These are phyloP conservation scores for Cybosia mesomella DNA, from an alignment of 2,888 invertebrate species.

Conservation along the genomic window DNA sequence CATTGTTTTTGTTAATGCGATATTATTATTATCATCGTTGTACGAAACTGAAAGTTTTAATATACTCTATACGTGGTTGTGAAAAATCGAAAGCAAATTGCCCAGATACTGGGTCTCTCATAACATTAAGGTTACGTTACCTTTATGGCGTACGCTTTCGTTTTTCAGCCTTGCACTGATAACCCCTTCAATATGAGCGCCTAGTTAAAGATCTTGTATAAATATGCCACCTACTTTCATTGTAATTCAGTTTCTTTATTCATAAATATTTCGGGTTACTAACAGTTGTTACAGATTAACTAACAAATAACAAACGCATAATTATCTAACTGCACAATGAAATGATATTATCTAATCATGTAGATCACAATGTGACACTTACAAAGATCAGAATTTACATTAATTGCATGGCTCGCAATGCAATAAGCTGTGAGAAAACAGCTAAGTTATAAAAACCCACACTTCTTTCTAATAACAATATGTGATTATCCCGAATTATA, in stretches of 20 bases:
- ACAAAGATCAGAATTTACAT: neutral
- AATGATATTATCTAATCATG: neutral
- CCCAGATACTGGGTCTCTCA: slow-evolving; percentile 57
- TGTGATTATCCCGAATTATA: neutral
- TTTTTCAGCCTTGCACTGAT: slow-evolving; percentile 45
- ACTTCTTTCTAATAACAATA: neutral
- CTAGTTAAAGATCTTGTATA: slow-evolving; percentile 39
- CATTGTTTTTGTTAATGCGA: slow-evolving; percentile 80
- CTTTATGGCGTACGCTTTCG: slow-evolving; percentile 56
- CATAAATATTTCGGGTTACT: neutral
- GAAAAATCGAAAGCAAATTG: slow-evolving; percentile 77
- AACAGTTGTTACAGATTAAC: neutral
- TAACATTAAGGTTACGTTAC: slow-evolving; percentile 56
- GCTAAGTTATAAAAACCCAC: neutral
- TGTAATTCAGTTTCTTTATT: neutral
- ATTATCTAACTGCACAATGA: slow-evolving; percentile 1
- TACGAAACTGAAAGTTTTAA: slow-evolving; percentile 79
- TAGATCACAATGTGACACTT: neutral
- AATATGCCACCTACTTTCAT: neutral
- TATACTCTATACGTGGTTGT: slow-evolving; percentile 67
- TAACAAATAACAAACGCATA: neutral
- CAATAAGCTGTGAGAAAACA: neutral
- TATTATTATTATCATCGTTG: slow-evolving; percentile 73
- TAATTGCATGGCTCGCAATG: neutral
- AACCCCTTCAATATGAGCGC: slow-evolving; percentile 42